Conservation (phyloP, 1,140 invertebrate species). For the Bombus ignitus region DNA sequence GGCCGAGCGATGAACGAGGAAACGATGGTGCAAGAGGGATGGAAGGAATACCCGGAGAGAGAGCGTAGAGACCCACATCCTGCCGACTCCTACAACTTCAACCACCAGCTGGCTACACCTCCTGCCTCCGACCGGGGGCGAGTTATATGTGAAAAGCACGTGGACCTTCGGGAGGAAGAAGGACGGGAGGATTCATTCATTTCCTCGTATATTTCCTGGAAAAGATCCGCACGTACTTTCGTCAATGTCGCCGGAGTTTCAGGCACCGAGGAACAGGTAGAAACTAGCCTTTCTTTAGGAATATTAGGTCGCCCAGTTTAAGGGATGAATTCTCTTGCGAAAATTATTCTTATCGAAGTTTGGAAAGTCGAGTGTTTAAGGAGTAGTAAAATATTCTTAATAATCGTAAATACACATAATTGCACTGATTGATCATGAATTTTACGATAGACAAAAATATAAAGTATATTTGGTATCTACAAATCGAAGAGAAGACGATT, state of each 20-base stretch:
- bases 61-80: slow-evolving; percentile 78
- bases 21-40: slow-evolving; percentile 53
- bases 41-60: slow-evolving; percentile 65
- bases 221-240: slow-evolving; percentile 66
- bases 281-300: neutral
- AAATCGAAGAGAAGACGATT: too few relatives aligned
- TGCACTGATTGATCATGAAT: too few relatives aligned
- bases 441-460: too few relatives aligned
- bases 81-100: slow-evolving; percentile 80
- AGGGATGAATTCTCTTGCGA: neutral
- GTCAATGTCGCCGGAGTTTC: slow-evolving; percentile 25
- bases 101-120: slow-evolving; percentile 77
- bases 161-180: slow-evolving; percentile 76
- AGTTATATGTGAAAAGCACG: slow-evolving; percentile 75
- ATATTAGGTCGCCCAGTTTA: neutral
- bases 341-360: neutral
- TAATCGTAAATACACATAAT: too few relatives aligned
- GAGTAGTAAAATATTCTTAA: too few relatives aligned
- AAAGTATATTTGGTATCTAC: too few relatives aligned
- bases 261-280: neutral
- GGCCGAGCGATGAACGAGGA: slow-evolving; percentile 61
- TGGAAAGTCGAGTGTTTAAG: too few relatives aligned
- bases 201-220: slow-evolving; percentile 68
- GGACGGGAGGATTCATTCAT: slow-evolving; percentile 79
- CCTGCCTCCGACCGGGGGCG: slow-evolving; percentile 72